Evolutionary conservation across 2,797 vertebrate genomes (phyloP).

Genomic region (Sebastes reedi): DNA sequence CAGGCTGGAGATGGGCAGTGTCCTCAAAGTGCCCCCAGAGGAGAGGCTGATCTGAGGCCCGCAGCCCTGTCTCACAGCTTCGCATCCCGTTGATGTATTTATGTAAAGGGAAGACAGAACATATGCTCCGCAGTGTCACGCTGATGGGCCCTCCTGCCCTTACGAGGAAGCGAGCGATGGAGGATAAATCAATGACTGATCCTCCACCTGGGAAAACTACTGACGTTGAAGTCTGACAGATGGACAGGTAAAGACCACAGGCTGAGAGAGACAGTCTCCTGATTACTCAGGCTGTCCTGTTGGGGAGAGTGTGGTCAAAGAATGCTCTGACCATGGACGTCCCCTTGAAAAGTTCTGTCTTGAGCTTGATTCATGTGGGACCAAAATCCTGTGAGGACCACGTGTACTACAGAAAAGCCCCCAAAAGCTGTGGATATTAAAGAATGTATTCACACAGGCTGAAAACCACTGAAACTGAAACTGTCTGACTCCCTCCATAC

Average conservation of each 20-base stretch:
- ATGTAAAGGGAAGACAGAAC: slow-evolving; percentile 6
- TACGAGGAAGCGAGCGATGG: background rate
- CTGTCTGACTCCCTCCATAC: background rate
- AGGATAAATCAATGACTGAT: slow-evolving; percentile 13
- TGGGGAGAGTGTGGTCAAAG: background rate
- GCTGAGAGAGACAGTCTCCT: background rate
- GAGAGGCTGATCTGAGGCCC: slow-evolving; percentile 91
- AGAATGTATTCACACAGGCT: background rate
- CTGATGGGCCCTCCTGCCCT: background rate
- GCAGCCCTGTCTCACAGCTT: background rate
- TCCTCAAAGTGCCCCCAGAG: slow-evolving; percentile 96
- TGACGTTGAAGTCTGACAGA: slow-evolving; percentile 18
- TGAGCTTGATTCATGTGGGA: background rate
- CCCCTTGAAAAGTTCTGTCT: background rate
- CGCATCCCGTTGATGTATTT: slow-evolving; percentile 32
- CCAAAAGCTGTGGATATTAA: background rate
- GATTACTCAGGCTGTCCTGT: background rate
- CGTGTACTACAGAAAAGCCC: background rate
- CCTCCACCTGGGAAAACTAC: slow-evolving; percentile 36
- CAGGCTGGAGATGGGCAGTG: slow-evolving; percentile 96
- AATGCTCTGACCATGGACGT: background rate
- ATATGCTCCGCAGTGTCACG: slow-evolving; percentile 1
- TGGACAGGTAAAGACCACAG: slow-evolving; percentile 18
- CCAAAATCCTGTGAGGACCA: background rate
- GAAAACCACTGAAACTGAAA: background rate